These are phyloP conservation scores for Masnerella sp. DNA, from an alignment of 2,888 invertebrate species.

Conservation along the genomic window DNA sequence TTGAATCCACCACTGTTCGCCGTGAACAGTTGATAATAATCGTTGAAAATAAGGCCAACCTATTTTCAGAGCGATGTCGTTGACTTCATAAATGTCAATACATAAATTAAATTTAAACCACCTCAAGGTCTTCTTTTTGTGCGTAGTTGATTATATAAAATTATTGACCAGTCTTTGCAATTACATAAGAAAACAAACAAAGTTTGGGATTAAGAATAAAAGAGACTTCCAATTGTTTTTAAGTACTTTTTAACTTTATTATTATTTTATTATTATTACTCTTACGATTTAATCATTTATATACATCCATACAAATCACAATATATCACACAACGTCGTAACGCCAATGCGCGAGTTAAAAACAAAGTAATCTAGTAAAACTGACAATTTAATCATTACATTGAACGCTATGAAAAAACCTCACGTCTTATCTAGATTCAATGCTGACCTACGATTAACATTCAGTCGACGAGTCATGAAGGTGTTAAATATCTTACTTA, in stretches of 20 bases:
- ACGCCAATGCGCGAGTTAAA: constrained; percentile 6
- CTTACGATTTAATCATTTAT: constrained; percentile 15
- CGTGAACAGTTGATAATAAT: too few species aligned
- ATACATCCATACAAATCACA: constrained; percentile 48
- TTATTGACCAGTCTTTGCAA: too few species aligned
- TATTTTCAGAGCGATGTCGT: too few species aligned
- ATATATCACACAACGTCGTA: constrained; percentile 39
- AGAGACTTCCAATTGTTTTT: background rate
- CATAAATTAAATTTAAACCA: too few species aligned
- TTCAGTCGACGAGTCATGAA: constrained; percentile 31
- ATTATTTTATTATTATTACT: too few species aligned
- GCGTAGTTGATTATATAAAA: too few species aligned
- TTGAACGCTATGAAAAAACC: constrained; percentile 16
- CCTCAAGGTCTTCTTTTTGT: too few species aligned
- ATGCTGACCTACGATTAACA: constrained; percentile 18
- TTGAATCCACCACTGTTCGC: too few species aligned
- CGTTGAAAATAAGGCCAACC: too few species aligned
- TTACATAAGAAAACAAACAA: background rate
- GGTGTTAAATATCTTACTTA: constrained; percentile 32
- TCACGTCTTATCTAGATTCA: constrained; percentile 32
- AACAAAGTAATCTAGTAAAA: constrained; percentile 36
- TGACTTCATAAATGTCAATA: constrained; percentile 24
- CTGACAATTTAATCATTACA: constrained; percentile 26
- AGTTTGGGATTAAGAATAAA: background rate
- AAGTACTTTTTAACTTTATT: constrained; percentile 32